Evolutionary conservation across 2,113 vertebrate species (phyloP), one percentile per base, ranked within the genome.

Genomic region (Petromus typicus): DNA sequence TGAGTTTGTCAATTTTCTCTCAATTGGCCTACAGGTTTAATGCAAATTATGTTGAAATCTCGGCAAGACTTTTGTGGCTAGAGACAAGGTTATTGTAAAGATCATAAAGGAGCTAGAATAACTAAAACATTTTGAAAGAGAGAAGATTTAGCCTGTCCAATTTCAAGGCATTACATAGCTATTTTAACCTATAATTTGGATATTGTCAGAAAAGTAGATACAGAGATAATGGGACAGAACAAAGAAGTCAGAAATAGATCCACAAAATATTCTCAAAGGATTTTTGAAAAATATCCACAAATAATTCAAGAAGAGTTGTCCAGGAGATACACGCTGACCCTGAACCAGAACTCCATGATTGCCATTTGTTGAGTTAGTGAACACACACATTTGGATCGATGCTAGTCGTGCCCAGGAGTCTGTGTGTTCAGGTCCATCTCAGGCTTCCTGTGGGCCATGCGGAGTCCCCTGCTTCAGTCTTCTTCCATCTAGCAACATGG

Each of bases 391-490:
- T 78, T 13, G 43, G 9, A 34, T 17, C 8, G 20, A 3, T 2
- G 0, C 34, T 59, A 23, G 18, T 3, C 48, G 12, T 66, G n/a
- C 11, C 48, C 2, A 22, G 34, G 40, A 37, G 18, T 1, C 22
- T 20, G 27, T 20, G 0, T 2, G 30, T 17, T 3, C 64, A 22
- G 17, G 27, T 2, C 3, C 5, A 1, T 34, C 45, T 37, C 6
- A 4, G 37, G 57, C 4, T 1, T 45, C 37, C 11, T 2, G 1
- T 30, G 7, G 17, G 48, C 32, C 2, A 0, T 1, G 17, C 9
- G 30, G 32, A 40, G 23, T 1, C 17, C 51, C 40, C 59, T 17
- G 7, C 25, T 34, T 87, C 30, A 5, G 11, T 45, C 5, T 82
- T 37, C 45, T 56, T 27, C 37, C 20, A 6, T 45, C 30, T 37